Evolutionary conservation across 2,888 invertebrate genomes (phyloP), one percentile per base, ranked within the genome.

Genomic region (Meghimatium bilineatum): DNA sequence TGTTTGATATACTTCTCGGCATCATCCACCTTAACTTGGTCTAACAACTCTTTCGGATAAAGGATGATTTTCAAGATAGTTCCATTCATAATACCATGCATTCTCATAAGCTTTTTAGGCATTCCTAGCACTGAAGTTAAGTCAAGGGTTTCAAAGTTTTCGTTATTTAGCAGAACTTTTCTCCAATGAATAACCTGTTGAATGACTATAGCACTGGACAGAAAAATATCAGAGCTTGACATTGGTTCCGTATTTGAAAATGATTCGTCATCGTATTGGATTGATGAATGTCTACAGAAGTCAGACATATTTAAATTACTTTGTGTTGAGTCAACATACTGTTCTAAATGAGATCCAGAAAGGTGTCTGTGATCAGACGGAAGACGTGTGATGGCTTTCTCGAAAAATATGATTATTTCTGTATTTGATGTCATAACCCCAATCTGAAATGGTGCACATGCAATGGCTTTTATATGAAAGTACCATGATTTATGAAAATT

Each of bases 61-160:
- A 90, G 84, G 23, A 88, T 87, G 20, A 92, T 86, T 82, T 90
- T 87, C 26, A 92, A 87, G 84, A 89, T 87, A 71, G 90, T 90
- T 66, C 91, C 90, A 81, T 92, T 91, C 86, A 90, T 90, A 66
- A 92, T 86, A 3, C 90, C 90, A 85, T 89, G 86, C 63, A 89
- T 88, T 34, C 88, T 75, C 91, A 92, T 91, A 14, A 88, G 85
- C 38, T 88, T 88, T 69, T 89, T 87, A 0, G 91, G 89, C 88
- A 92, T 89, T 36, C 92, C 91, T 69, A 91, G 86, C 78, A 89
- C 88, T 75, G 90, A 90, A 66, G 90, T 85, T 12, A 90, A 87
- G 84, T 91, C 92, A 86, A 90, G 89, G 44, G 85, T 87, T 32
- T 88, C 80, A 12, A 80, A 75, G 23, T 75, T 85, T 80, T 88